phyloP scores from a whole-genome alignment of 2,888 invertebrate species.

The Tanytarsus gracilentus region DNA sequence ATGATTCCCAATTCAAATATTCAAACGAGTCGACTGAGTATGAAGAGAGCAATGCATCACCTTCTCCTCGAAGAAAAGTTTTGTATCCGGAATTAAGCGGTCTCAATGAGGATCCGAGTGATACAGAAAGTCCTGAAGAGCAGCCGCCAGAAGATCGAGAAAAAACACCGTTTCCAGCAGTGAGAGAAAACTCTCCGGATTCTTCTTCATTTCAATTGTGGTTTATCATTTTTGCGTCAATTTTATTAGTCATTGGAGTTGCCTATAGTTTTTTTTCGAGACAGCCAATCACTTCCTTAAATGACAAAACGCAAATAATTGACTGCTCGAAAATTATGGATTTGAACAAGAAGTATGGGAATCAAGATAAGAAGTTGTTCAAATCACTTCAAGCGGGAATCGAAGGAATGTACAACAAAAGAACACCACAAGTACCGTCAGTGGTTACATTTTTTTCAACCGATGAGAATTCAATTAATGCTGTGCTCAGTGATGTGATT shows the following conservation, averaged over 20 bases:
- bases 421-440: constrained; percentile 36
- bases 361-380: constrained; percentile 40
- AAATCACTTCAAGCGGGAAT: constrained; percentile 37
- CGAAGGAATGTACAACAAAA: constrained; percentile 33
- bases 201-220: too few relatives aligned
- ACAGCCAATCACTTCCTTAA: too few relatives aligned
- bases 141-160: background rate
- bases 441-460: constrained; percentile 42
- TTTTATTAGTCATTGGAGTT: background rate
- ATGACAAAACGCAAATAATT: too few relatives aligned
- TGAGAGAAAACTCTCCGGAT: too few relatives aligned
- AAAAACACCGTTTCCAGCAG: too few relatives aligned
- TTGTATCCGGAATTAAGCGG: background rate
- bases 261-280: too few relatives aligned
- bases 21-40: too few relatives aligned
- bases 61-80: background rate
- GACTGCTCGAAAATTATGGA: constrained; percentile 4
- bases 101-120: background rate
- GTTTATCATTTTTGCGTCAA: background rate
- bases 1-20: background rate
- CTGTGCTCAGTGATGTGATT: constrained; percentile 39
- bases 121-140: background rate
- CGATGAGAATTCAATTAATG: constrained; percentile 33
- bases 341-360: constrained; percentile 34
- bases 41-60: background rate